Percentiles rank a stretch among this genome's conserved stretches.
These are phyloP conservation scores for Teleiodes luculella DNA, from an alignment of 2,888 invertebrate genomes.

Conservation along the genomic window DNA sequence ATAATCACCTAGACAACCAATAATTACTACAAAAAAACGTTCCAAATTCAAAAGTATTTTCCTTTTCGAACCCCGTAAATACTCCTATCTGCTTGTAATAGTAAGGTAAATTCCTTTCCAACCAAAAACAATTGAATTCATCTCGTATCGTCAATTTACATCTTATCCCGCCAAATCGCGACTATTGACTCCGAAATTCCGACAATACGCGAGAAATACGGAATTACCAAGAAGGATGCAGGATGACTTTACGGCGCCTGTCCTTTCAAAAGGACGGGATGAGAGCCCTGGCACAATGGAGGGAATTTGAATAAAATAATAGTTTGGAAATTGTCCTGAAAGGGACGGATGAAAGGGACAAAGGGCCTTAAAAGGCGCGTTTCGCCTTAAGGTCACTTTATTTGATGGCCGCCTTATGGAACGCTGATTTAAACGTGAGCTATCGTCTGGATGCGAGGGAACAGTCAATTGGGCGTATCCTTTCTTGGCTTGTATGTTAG, in stretches of 20 bases:
- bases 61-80: too few species aligned
- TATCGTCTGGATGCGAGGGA: background rate
- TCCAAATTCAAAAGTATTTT: too few species aligned
- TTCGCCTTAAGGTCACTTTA: conserved; percentile 43
- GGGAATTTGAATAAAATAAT: conserved; percentile 68
- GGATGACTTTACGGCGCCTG: conserved; percentile 4
- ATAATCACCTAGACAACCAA: too few species aligned
- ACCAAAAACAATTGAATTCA: too few species aligned
- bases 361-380: conserved; percentile 40
- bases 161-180: background rate
- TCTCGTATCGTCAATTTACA: background rate
- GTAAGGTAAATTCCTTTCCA: too few species aligned
- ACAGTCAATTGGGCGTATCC: background rate
- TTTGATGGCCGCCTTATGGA: conserved; percentile 35
- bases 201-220: conserved; percentile 1
- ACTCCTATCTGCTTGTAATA: too few species aligned
- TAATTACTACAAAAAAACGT: too few species aligned
- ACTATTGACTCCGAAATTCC: background rate
- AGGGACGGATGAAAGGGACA: conserved; percentile 34
- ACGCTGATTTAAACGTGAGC: conserved; percentile 3
- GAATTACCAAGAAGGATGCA: conserved; percentile 1
- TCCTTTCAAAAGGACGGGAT: conserved; percentile 19
- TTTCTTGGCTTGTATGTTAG: background rate
- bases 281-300: conserved; percentile 40
- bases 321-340: conserved; percentile 49